phyloP scores from a whole-genome alignment of 2,113 vertebrate genomes.

The Daboia siamensis region DNA sequence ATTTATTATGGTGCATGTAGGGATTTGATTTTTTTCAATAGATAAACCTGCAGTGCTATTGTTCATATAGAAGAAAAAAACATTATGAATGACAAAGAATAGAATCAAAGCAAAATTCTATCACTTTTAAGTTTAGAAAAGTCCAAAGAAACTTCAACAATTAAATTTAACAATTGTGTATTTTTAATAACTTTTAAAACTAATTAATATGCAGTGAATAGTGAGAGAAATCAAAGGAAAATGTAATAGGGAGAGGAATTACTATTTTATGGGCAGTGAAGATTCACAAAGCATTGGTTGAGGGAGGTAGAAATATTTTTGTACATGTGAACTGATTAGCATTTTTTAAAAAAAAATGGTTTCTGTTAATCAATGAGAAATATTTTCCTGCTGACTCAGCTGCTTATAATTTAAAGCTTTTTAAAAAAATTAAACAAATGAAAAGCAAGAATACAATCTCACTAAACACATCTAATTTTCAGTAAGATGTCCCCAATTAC shows the following conservation, averaged over 20 bases:
- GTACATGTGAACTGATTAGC: background rate
- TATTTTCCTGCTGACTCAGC: background rate
- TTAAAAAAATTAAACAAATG: background rate
- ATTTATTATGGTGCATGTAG: slow-evolving; percentile 26
- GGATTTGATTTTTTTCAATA: slow-evolving; percentile 25
- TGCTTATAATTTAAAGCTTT: background rate
- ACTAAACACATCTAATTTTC: background rate
- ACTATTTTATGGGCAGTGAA: background rate
- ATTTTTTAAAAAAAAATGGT: background rate
- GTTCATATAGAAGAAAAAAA: slow-evolving; percentile 1
- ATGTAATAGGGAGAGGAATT: background rate
- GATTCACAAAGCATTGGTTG: background rate
- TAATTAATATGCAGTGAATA: background rate
- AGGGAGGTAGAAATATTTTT: background rate
- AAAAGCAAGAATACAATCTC: background rate
- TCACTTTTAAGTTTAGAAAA: background rate
- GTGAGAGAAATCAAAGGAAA: background rate
- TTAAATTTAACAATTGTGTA: slow-evolving; percentile 25
- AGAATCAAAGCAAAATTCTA: background rate
- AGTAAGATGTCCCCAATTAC: background rate
- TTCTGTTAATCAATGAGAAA: background rate
- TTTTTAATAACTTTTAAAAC: background rate
- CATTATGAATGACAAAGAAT: background rate
- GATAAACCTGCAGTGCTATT: slow-evolving; percentile 10
- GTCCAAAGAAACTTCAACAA: background rate